Evolutionary conservation across 2,888 invertebrate species (phyloP), one percentile per base, ranked within the genome.

Genomic region (Eremobia ochroleuca): DNA sequence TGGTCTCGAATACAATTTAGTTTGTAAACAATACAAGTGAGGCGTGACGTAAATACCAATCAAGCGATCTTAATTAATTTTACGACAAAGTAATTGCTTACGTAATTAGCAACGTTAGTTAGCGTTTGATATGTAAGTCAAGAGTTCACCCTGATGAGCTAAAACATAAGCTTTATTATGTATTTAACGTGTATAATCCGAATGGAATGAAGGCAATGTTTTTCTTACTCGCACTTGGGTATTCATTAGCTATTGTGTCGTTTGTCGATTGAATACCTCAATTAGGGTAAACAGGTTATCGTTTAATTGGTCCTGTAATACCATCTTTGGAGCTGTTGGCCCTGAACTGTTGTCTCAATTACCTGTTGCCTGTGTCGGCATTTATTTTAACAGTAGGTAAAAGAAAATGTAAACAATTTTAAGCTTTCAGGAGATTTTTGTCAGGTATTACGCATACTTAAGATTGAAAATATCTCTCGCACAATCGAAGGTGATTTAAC

Each of bases 51-150:
- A 82, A 81, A 76, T 69, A 74, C 69, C 75, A 83, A 86, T 86
- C 85, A 75, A 85, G 73, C 58, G 28, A 76, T 46, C 49, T 76
- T 79, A 76, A 88, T 88, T 85, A 80, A 79, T 76, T 85, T 80
- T 62, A 82, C 40, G 77, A 85, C 80, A 85, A 81, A 81, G 77
- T 85, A 83, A 85, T 87, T 80, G 80, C 74, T 77, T 83, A 78
- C 64, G 81, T 83, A 82, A 88, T 86, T 81, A 82, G 31, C 43
- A 62, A 61, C 49, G 67, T 66, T 73, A 55, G 67, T 71, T 79
- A 67, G 76, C 58, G 75, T 64, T 59, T 64, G 86, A 86, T 87
- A 87, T 85, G 61, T 71, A 66, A 84, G 82, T 81, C 79, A 80
- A 64, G 61, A 69, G 86, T 82, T 80, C 78, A 81, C 43, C 49